phyloP scores from a whole-genome alignment of 2,113 vertebrate species.

The Jacana jacana region DNA sequence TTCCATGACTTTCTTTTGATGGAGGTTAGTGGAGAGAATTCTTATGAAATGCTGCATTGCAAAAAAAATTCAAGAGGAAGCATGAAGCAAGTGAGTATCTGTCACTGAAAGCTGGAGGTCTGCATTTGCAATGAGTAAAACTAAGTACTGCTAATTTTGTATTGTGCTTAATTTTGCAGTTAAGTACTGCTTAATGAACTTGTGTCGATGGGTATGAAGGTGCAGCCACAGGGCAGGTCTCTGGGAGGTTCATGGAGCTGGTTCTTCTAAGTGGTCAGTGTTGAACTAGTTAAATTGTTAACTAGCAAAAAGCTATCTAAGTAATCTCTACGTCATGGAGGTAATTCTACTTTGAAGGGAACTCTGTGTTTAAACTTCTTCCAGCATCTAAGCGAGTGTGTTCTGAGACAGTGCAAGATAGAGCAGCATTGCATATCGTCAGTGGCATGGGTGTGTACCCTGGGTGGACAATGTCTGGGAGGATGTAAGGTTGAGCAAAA shows the following conservation, averaged over 20 bases:
- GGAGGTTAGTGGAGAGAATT: rapidly evolving
- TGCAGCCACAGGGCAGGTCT: background rate
- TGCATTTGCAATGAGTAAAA: background rate
- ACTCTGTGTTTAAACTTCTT: background rate
- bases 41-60: rapidly evolving
- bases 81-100: too few species aligned
- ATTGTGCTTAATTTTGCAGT: background rate
- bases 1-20: background rate
- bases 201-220: rapidly evolving
- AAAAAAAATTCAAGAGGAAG: background rate
- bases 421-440: background rate
- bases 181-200: background rate
- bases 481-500: background rate
- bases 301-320: background rate
- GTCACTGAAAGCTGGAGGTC: background rate
- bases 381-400: rapidly evolving
- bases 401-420: background rate
- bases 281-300: background rate
- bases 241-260: background rate
- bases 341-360: background rate
- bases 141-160: background rate
- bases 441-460: rapidly evolving
- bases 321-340: background rate
- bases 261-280: background rate
- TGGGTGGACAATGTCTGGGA: background rate